phyloP scores from a whole-genome alignment of 1,140 invertebrate species.

The Calliopsis andreniformis region DNA sequence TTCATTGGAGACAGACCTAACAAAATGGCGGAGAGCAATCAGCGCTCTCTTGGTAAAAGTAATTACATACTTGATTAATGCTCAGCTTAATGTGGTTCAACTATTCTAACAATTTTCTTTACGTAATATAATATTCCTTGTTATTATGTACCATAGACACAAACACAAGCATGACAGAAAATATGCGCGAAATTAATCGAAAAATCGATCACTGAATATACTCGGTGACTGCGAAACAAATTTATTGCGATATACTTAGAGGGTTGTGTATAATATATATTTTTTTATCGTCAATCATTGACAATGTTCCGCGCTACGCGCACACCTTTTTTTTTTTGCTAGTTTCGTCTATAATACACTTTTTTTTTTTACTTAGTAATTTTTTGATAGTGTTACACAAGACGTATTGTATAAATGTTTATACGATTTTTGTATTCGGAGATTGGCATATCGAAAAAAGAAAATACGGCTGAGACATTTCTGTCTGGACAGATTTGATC shows the following conservation, averaged over 20 bases:
- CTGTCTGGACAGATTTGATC: slow-evolving; percentile 3
- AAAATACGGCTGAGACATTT: slow-evolving; percentile 11
- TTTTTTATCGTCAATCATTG: slow-evolving; percentile 48
- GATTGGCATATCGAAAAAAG: slow-evolving; percentile 38
- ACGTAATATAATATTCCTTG: slow-evolving; percentile 2
- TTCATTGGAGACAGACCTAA: slow-evolving; percentile 46
- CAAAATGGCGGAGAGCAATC: not conserved
- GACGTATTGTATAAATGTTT: slow-evolving; percentile 45
- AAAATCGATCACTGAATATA: not conserved
- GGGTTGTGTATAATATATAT: slow-evolving; percentile 48
- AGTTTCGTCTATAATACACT: slow-evolving; percentile 13
- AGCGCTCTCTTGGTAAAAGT: not conserved
- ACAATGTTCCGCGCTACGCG: slow-evolving; percentile 28
- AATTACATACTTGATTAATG: slow-evolving; percentile 1
- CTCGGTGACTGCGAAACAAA: slow-evolving; percentile 8
- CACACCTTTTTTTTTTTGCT: slow-evolving; percentile 33
- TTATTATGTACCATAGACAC: not conserved
- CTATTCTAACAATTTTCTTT: slow-evolving; percentile 15
- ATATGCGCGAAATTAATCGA: not conserved
- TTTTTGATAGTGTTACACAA: slow-evolving; percentile 16
- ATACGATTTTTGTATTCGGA: slow-evolving; percentile 46
- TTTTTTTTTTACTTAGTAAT: slow-evolving; percentile 5
- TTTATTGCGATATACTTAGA: slow-evolving; percentile 25
- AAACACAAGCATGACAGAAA: slow-evolving; percentile 16
- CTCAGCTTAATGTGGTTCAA: slow-evolving; percentile 15